Percentiles rank a stretch among this genome's conserved stretches.
These are phyloP conservation scores for Ischnus inquisitorius DNA, from an alignment of 2,888 invertebrate genomes.

Conservation along the genomic window DNA sequence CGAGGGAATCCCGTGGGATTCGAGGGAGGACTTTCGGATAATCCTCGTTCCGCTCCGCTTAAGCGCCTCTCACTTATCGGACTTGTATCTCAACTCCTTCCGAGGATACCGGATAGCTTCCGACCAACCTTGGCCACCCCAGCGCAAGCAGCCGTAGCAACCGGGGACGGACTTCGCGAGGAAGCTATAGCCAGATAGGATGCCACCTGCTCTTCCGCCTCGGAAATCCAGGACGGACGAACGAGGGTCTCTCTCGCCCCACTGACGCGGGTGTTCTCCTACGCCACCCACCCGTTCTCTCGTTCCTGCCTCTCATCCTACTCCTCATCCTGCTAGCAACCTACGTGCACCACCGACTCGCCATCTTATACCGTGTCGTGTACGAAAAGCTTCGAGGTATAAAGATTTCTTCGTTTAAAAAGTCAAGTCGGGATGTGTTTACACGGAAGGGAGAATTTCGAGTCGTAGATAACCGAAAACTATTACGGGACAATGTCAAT, in stretches of 20 bases:
- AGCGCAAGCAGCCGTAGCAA: constrained; percentile 29
- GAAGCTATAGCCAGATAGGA: constrained; percentile 44
- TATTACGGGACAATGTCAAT: neutral
- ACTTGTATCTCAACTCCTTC: constrained; percentile 78
- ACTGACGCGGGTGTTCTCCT: constrained; percentile 45
- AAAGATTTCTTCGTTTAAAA: constrained; percentile 25
- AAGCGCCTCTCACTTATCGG: constrained; percentile 81
- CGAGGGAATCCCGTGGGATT: constrained; percentile 75
- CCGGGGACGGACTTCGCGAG: constrained; percentile 42
- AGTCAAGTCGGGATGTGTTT: constrained; percentile 12
- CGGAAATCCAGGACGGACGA: constrained; percentile 53
- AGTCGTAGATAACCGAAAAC: neutral
- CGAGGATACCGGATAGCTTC: constrained; percentile 71
- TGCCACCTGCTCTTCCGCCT: constrained; percentile 57
- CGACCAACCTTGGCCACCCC: constrained; percentile 67
- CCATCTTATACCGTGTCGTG: constrained; percentile 11
- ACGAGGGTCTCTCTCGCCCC: constrained; percentile 45
- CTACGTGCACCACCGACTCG: constrained; percentile 32
- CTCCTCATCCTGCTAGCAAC: constrained; percentile 16
- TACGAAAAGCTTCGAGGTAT: neutral
- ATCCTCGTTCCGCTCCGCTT: constrained; percentile 78
- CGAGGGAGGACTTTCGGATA: constrained; percentile 76
- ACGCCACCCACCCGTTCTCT: neutral
- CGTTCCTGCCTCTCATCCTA: constrained; percentile 13
- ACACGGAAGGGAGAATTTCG: constrained; percentile 15